These are phyloP conservation scores for Ciconia boyciana DNA, from an alignment of 2,113 vertebrate species.

Conservation along the genomic window DNA sequence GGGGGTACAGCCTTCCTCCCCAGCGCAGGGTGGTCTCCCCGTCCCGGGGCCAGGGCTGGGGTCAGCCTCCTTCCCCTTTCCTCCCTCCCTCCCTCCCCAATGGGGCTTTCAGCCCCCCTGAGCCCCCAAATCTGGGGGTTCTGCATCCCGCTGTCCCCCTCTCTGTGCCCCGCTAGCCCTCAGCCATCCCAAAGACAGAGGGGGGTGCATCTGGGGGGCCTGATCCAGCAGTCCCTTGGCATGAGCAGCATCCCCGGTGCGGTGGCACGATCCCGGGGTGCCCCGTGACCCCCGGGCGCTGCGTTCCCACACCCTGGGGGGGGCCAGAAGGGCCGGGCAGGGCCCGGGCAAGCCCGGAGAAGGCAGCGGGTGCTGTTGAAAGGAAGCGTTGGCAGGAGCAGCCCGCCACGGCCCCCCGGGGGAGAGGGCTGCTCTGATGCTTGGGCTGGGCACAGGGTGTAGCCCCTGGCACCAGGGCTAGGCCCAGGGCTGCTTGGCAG, in stretches of 20 bases:
- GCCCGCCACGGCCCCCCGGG: background rate
- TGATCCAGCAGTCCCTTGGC: background rate
- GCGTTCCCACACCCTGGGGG: background rate
- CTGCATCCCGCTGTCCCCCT: background rate
- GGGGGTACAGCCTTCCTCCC: background rate
- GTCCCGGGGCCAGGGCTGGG: background rate
- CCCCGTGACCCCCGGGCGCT: background rate
- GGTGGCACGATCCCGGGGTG: background rate
- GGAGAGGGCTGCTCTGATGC: conserved; percentile 17
- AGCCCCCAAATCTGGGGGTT: background rate
- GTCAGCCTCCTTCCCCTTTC: too few relatives aligned
- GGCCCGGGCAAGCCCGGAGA: background rate
- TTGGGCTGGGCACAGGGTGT: background rate
- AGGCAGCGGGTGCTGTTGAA: background rate
- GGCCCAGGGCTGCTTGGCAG: background rate
- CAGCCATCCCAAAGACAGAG: background rate
- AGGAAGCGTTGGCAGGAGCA: conserved; percentile 1
- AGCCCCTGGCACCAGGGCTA: background rate
- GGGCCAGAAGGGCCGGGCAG: background rate
- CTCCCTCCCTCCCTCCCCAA: too few relatives aligned
- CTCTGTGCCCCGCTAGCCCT: fast-evolving
- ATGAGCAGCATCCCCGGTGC: fast-evolving
- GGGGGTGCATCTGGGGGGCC: background rate
- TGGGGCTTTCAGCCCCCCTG: background rate
- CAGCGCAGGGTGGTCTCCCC: too few relatives aligned